These are phyloP conservation scores for Eidolon dupreanum DNA, from an alignment of 2,797 vertebrate genomes.

Conservation along the genomic window DNA sequence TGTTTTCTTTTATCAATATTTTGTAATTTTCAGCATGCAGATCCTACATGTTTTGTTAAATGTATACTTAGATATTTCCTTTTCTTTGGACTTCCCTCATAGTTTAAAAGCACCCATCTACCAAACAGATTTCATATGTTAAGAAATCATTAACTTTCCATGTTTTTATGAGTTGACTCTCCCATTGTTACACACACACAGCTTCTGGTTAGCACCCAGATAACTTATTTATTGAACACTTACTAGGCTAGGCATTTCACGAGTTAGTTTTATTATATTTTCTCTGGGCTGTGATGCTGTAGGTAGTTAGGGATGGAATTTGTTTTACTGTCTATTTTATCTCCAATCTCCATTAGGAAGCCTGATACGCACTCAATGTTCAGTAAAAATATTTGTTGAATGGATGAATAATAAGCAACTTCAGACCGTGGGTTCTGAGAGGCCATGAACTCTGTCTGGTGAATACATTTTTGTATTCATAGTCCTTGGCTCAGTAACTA, in stretches of 20 bases:
- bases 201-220: neutral
- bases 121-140: neutral
- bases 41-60: neutral
- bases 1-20: neutral
- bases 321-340: neutral
- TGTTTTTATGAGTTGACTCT: neutral
- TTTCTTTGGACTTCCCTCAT: neutral
- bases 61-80: neutral
- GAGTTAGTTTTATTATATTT: neutral
- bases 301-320: neutral
- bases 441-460: neutral
- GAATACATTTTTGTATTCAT: neutral
- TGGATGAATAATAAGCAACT: neutral
- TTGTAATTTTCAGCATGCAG: neutral
- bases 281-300: neutral
- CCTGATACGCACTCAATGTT: neutral
- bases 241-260: neutral
- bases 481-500: neutral
- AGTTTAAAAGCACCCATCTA: neutral
- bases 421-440: neutral
- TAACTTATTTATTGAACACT: neutral
- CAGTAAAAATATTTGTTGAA: neutral
- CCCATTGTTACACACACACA: neutral
- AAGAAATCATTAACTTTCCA: constrained; percentile 2
- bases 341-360: neutral